phyloP scores from a whole-genome alignment of 2,113 vertebrate genomes.

The Clarias batrachus region DNA sequence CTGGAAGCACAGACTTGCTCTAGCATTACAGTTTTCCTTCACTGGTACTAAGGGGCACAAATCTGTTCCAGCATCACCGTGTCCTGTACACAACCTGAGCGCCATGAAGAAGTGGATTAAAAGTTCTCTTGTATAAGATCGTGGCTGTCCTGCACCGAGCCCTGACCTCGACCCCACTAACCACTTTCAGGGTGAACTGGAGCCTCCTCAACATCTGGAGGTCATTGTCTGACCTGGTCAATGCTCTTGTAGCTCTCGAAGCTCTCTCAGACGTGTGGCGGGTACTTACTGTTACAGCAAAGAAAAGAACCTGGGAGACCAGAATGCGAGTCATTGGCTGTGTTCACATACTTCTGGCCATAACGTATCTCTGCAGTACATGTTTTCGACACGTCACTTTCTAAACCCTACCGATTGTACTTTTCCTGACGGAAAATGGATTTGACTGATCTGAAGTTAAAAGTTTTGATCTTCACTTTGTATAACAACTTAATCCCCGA shows the following conservation, averaged over 20 bases:
- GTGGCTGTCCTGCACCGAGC: not conserved
- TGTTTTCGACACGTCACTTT: not conserved
- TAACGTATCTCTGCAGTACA: not conserved
- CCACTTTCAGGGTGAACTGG: not conserved
- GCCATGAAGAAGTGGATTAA: not conserved
- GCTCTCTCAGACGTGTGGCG: not conserved
- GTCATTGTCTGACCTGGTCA: not conserved
- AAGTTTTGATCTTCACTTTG: not conserved
- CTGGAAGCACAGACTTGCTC: not conserved
- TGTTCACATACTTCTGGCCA: not conserved
- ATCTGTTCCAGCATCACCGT: not conserved
- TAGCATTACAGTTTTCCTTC: not conserved
- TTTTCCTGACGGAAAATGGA: not conserved
- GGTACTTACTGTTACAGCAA: not conserved
- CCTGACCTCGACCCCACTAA: not conserved
- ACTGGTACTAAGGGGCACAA: not conserved
- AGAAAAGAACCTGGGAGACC: not conserved
- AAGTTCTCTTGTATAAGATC: not conserved
- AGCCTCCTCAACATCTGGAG: not conserved
- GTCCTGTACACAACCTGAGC: not conserved
- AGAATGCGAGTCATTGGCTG: too few species aligned
- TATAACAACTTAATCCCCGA: too few species aligned
- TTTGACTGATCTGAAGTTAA: not conserved
- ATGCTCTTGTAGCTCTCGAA: not conserved
- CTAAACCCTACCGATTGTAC: not conserved